Evolutionary conservation across 37 sponge, comb jelly and placozoan genomes (phyloP).

Genomic region (Ephydatia muelleri): DNA sequence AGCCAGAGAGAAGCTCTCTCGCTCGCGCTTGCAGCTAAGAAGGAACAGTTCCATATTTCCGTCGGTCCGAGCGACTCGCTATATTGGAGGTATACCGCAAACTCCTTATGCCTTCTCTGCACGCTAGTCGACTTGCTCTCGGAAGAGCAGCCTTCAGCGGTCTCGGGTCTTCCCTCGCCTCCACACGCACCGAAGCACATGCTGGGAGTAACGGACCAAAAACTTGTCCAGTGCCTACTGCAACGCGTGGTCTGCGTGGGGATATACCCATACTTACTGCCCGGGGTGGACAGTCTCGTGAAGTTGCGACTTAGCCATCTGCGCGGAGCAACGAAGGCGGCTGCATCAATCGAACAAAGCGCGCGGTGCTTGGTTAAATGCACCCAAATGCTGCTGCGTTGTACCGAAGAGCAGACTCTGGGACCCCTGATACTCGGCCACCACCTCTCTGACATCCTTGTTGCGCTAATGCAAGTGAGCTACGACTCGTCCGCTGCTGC

Average conservation of each 20-base stretch:
- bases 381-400: constrained; percentile 5
- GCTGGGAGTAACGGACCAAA: constrained; percentile 57
- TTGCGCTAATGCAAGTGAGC: constrained; percentile 49
- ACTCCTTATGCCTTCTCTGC: constrained; percentile 8
- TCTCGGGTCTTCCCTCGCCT: background rate
- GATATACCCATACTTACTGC: constrained; percentile 59
- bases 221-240: constrained; percentile 19
- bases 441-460: constrained; percentile 54
- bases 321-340: background rate
- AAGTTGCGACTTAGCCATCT: constrained; percentile 25
- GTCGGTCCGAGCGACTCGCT: background rate
- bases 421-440: constrained; percentile 24
- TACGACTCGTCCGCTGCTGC: constrained; percentile 9
- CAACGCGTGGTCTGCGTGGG: constrained; percentile 75
- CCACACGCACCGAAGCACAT: constrained; percentile 41
- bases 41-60: too few relatives aligned
- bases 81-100: constrained; percentile 12
- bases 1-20: too few relatives aligned
- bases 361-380: constrained; percentile 6
- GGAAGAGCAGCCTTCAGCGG: too few relatives aligned
- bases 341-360: background rate
- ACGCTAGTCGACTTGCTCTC: background rate
- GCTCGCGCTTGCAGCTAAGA: too few relatives aligned
- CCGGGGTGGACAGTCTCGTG: constrained; percentile 54
- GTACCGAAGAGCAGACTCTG: constrained; percentile 3